Conservation (phyloP, 53 echinoderm and acorn worm genomes). For the Actinopyga echinites region DNA sequence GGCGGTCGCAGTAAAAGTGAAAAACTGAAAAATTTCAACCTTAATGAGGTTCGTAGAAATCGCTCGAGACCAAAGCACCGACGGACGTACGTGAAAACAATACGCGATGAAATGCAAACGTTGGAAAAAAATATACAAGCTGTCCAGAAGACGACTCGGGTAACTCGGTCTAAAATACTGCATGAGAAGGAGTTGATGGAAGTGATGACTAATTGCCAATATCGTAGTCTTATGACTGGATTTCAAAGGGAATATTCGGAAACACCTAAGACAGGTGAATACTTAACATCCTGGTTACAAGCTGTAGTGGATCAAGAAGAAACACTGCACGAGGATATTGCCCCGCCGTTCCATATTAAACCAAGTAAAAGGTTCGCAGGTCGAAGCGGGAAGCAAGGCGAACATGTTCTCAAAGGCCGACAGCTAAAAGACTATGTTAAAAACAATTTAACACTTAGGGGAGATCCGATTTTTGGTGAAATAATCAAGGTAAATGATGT, state of each 20-base stretch:
- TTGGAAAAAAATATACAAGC: conserved; percentile 50
- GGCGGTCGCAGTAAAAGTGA: conserved; percentile 85
- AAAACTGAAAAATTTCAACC: conserved; percentile 63
- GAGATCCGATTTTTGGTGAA: neutral
- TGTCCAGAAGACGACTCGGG: conserved; percentile 37
- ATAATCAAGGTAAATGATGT: conserved; percentile 14
- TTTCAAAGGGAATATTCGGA: neutral
- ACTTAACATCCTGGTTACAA: conserved; percentile 20
- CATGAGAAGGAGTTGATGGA: conserved; percentile 50
- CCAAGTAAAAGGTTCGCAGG: neutral
- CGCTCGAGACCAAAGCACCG: conserved; percentile 2
- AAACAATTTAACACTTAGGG: neutral
- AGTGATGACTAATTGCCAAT: conserved; percentile 66
- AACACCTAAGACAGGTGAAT: neutral
- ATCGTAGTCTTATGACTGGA: conserved; percentile 48
- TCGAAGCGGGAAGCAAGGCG: neutral
- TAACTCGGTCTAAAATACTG: conserved; percentile 59
- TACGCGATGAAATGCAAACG: conserved; percentile 43
- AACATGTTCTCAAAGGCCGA: neutral
- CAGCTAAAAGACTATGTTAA: neutral
- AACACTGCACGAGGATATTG: conserved; percentile 20
- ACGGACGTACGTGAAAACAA: conserved; percentile 3
- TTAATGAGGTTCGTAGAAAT: conserved; percentile 56
- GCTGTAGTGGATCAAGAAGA: conserved; percentile 12
- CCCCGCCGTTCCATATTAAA: neutral